Conservation (phyloP, 2,797 vertebrate species). For the Gallinago nigripennis region DNA sequence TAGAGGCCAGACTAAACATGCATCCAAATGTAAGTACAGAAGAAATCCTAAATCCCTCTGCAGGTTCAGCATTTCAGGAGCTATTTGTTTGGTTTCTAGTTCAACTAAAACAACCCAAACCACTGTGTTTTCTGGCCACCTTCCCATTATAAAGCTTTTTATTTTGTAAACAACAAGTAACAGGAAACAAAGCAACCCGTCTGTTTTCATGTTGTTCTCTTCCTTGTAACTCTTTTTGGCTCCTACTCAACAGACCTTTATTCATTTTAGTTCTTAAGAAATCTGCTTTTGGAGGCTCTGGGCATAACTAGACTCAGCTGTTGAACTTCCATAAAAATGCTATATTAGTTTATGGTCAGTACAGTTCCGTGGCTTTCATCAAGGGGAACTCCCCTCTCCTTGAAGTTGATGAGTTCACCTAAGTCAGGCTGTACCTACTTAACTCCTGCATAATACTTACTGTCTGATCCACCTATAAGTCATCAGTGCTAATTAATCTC, state of each 20-base stretch:
- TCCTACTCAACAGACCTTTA: background rate
- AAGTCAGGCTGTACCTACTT: background rate
- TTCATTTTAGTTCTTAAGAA: background rate
- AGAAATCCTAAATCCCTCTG: background rate
- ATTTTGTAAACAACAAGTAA: background rate
- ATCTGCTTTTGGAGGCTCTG: background rate
- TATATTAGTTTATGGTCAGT: background rate
- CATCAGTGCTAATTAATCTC: slow-evolving; percentile 9
- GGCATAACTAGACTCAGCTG: background rate
- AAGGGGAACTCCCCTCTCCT: background rate
- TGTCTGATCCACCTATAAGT: background rate
- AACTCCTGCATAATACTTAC: background rate
- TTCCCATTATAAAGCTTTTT: background rate
- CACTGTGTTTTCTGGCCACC: background rate
- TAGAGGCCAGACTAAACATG: background rate
- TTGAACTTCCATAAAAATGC: background rate
- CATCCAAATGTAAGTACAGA: background rate
- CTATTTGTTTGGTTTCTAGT: background rate
- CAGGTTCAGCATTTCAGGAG: background rate
- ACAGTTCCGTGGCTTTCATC: background rate
- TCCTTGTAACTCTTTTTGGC: background rate
- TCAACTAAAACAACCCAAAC: background rate
- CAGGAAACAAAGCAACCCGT: background rate
- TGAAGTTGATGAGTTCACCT: background rate
- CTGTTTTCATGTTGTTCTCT: background rate